Base-by-base conservation (phyloP, 1,140 invertebrate species). In the Zophobas morio region DNA sequence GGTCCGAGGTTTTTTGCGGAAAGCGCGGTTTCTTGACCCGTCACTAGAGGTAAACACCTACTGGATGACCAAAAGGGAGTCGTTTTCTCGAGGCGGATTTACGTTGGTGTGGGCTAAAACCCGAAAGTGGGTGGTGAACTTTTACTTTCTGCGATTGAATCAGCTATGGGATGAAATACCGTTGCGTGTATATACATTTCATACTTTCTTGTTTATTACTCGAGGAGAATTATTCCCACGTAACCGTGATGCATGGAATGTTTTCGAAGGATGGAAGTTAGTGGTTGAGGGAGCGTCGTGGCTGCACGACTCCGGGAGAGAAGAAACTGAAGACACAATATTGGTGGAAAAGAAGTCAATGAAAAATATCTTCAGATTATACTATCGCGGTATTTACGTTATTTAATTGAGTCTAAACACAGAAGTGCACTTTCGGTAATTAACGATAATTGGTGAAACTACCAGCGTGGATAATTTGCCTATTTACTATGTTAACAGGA, bases 61-160 rank as follows among this genome's bases (percentile, higher is more conserved):
- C 60, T n/a, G 5, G 39, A 32, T 66, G 20, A 32, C 60, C 60
- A 66, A 42, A 66, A 66, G 60, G 60, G 60, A 42, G 40, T 51
- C 49, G 49, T 51, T 51, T 51, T 51, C 49, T 51, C 49, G 49
- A 40, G 32, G 60, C 57, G 57, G 35, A 51, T 51, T 20, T 51
- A 20, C 20, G 35, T 39, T 56, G 32, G 37, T 66, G 60, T 66
- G 60, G 60, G 60, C 39, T 66, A 32, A 35, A 40, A 66, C 37
- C 39, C 60, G 39, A 66, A 66, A 66, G 60, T 66, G 60, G 60
- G 60, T 66, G 60, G 60, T 42, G 39, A 32, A 66, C 60, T 66
- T 66, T 66, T 66, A 66, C 60, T 66, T 66, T 66, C 60, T 33
- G 57, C 8, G 35, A 39, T 39, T 42, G 60, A 42, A 66, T 51